Base-by-base conservation (phyloP, 2,797 vertebrate species). In the Odontamblyopus lacepedii region DNA sequence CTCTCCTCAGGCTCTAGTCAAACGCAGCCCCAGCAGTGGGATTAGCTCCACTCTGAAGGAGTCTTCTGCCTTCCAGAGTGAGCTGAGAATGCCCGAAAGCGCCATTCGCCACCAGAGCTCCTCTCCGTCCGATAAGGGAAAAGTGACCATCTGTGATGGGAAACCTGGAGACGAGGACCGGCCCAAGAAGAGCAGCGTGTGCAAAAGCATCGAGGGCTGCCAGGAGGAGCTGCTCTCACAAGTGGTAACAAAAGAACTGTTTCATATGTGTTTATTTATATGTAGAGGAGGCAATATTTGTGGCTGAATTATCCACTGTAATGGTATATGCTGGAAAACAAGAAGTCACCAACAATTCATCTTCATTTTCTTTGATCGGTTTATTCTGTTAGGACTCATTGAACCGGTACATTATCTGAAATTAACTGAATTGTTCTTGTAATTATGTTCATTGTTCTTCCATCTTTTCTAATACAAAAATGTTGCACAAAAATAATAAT, bases 21-120 rank as follows among this genome's bases (percentile, higher is more conserved):
- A 99, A 82, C 95, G 98, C 84, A 98, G 98, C 71, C 98, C 98
- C 41, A 99, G 97, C 92, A 98, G 97, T 8, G 97, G 97, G 51
- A 97, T 99, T 83, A 93, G 97, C 86, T 97, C 98, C 30, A 97
- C 97, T 78, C 93, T 99, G 92, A 99, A 99, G 87, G 98, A 99
- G 69, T 94, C 94, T 0, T 99, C 97, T 0, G 98, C 97, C 0
- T 99, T 99, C 92, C 98, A 99, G 92, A 98, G 94, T 0, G 98
- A 99, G 68, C 92, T 97, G 70, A 94, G 97, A 0, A 95, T 97
- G 86, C 95, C 97, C 0, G 97, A 99, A 89, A 98, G 95, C 0
- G 95, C 96, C 74, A 94, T 97, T 71, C 95, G 97, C 32, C 97
- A 97, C 19, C 92, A 97, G 19, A 97, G 92, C 77, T 91, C 96